Evolutionary conservation across 2,888 invertebrate species (phyloP).

Genomic region (Lacanobia oleracea): DNA sequence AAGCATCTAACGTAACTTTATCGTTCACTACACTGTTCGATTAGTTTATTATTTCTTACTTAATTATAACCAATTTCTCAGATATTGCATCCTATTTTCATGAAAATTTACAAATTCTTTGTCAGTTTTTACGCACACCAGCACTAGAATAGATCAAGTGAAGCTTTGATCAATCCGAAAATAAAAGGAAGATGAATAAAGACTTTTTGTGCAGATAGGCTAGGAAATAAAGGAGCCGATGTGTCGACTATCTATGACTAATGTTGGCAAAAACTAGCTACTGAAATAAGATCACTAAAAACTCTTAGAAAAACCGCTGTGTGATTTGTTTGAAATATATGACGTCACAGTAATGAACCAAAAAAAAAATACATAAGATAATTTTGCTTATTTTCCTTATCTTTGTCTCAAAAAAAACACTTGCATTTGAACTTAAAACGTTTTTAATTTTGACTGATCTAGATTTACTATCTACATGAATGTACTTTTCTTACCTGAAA

Average conservation of each 20-base stretch:
- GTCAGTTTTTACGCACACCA: background rate
- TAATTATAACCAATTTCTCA: background rate
- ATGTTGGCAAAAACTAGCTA: slow-evolving; percentile 48
- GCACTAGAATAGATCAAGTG: background rate
- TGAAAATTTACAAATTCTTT: background rate
- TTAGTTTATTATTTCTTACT: too few species aligned
- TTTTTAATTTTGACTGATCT: background rate
- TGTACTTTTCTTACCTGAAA: background rate
- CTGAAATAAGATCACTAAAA: slow-evolving; percentile 37
- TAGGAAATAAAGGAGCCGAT: slow-evolving; percentile 43
- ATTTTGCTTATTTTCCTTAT: slow-evolving; percentile 5
- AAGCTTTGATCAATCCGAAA: slow-evolving; percentile 1
- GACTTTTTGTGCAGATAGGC: slow-evolving; percentile 24
- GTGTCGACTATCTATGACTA: slow-evolving; percentile 50
- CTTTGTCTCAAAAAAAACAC: background rate
- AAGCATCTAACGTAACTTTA: too few species aligned
- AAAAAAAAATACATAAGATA: too few species aligned
- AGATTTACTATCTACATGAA: background rate
- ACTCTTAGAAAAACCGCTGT: slow-evolving; percentile 39
- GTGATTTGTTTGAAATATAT: slow-evolving; percentile 22
- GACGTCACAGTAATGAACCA: background rate
- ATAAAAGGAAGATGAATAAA: slow-evolving; percentile 34
- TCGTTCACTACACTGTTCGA: too few species aligned
- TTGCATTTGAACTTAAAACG: background rate
- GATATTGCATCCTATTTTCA: background rate